Conservation (phyloP, 2,113 vertebrate species). For the Pseudorectes ferrugineus region DNA sequence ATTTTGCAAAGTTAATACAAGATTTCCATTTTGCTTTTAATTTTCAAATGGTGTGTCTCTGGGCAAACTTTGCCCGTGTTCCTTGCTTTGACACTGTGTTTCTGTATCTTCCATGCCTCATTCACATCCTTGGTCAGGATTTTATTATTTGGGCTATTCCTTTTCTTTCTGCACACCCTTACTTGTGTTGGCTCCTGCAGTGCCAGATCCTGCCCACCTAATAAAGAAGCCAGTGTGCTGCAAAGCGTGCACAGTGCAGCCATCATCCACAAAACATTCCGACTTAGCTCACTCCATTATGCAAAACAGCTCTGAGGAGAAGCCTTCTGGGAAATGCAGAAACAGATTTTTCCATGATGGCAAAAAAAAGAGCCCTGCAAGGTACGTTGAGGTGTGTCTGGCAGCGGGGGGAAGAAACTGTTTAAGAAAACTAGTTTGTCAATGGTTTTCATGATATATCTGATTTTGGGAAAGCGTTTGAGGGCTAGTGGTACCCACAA, state of each 20-base stretch:
- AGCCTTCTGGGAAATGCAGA: neutral
- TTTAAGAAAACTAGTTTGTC: neutral
- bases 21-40: neutral
- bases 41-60: neutral
- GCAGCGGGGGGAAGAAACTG: neutral
- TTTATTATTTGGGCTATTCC: neutral
- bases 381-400: neutral
- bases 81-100: neutral
- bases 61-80: neutral
- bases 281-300: neutral
- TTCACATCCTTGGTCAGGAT: neutral
- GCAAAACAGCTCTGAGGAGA: neutral
- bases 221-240: neutral
- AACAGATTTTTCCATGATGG: neutral
- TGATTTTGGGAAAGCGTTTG: neutral
- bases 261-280: neutral
- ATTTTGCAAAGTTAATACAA: neutral
- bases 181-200: neutral
- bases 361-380: neutral
- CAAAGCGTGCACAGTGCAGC: accelerated
- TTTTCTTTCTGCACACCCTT: neutral
- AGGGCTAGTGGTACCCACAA: neutral
- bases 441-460: neutral
- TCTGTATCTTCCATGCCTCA: neutral
- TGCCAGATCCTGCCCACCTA: neutral